Percentiles rank a stretch among this genome's conserved stretches.
Conservation (phyloP, 2,113 vertebrate species). For the Synchiropus splendidus region DNA sequence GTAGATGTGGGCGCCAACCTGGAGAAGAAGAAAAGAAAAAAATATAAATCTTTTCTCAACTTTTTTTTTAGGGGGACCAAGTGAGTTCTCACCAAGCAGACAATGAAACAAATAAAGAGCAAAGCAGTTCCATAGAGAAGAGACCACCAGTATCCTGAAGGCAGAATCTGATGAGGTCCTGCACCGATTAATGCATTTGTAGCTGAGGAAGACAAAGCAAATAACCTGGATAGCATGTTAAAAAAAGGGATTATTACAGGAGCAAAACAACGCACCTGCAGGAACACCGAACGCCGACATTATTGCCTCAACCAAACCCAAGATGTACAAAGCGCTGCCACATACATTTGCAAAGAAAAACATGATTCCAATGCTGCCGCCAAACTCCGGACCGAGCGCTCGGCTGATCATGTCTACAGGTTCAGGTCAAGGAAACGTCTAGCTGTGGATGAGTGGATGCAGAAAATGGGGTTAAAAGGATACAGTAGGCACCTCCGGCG, state of each 20-base stretch:
- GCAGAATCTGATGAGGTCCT: conserved; percentile 53
- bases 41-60: neutral
- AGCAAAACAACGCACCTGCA: conserved; percentile 44
- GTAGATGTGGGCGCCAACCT: conserved; percentile 75
- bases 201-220: too few species aligned
- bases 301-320: conserved; percentile 78
- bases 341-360: conserved; percentile 84
- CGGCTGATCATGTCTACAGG: conserved; percentile 82
- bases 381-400: conserved; percentile 80
- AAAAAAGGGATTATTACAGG: neutral
- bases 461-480: conserved; percentile 46
- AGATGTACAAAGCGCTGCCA: conserved; percentile 75
- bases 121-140: conserved; percentile 71
- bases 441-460: neutral
- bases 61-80: neutral
- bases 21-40: conserved; percentile 20
- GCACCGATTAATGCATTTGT: conserved; percentile 1
- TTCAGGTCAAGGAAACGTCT: conserved; percentile 15
- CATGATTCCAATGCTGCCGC: conserved; percentile 83
- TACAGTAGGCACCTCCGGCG: conserved; percentile 86
- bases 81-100: conserved; percentile 68
- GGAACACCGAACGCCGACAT: conserved; percentile 69
- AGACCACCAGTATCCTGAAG: conserved; percentile 77
- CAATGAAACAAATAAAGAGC: conserved; percentile 74
- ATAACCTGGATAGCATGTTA: conserved; percentile 21